phyloP scores from a whole-genome alignment of 2,888 invertebrate genomes.

The Xestia sexstrigata region DNA sequence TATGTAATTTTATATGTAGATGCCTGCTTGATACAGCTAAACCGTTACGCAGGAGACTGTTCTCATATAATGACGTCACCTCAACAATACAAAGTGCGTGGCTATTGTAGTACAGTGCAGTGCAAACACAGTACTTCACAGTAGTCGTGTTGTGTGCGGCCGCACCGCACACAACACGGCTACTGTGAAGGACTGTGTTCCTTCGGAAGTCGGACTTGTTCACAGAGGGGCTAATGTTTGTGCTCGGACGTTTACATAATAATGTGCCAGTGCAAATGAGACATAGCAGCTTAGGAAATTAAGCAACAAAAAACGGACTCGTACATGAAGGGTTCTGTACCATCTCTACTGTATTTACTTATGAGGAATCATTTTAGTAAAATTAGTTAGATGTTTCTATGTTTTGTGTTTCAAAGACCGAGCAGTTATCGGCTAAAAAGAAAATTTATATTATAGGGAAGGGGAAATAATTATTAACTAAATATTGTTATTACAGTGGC shows the following conservation, averaged over 20 bases:
- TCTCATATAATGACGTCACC: conserved; percentile 43
- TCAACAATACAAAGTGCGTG: conserved; percentile 13
- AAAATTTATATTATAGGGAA: too few species aligned
- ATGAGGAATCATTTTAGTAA: background rate
- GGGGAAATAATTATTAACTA: too few species aligned
- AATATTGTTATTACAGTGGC: too few species aligned
- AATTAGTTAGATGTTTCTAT: background rate
- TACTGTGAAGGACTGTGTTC: too few species aligned
- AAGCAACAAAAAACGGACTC: background rate
- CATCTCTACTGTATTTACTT: background rate
- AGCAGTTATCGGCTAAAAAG: too few species aligned
- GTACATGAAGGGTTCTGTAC: background rate
- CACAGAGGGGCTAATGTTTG: background rate
- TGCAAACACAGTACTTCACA: conserved; percentile 41
- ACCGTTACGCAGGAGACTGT: conserved; percentile 3
- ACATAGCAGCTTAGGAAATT: background rate
- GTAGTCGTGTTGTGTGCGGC: conserved; percentile 11
- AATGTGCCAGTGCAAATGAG: background rate
- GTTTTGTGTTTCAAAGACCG: too few species aligned
- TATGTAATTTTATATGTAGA: background rate
- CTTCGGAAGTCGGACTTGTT: conserved; percentile 7
- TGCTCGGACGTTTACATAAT: conserved; percentile 1
- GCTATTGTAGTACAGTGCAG: conserved; percentile 28
- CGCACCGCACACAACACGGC: too few species aligned
- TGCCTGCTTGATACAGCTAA: background rate